Percentiles rank a stretch among this genome's conserved stretches.
These are phyloP conservation scores for Scomber colias DNA, from an alignment of 2,113 vertebrate species.

Conservation along the genomic window DNA sequence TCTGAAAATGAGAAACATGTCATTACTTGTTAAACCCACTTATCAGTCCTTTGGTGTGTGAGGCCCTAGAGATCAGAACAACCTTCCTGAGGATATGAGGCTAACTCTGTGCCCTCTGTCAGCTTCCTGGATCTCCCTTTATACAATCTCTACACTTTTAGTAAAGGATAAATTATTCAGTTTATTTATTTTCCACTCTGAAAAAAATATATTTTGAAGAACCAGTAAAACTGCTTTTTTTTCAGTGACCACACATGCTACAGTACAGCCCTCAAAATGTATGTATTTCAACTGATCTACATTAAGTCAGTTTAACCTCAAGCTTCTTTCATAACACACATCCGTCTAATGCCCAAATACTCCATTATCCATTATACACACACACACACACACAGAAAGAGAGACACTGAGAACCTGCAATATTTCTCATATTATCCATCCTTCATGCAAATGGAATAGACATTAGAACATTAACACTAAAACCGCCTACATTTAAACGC, in stretches of 20 bases:
- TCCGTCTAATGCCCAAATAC: not conserved
- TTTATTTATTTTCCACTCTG: slow-evolving; percentile 5
- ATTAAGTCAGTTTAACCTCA: slow-evolving; percentile 13
- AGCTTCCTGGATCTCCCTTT: slow-evolving; percentile 9
- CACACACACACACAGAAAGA: not conserved
- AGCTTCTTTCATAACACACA: slow-evolving; percentile 9
- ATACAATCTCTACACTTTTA: not conserved
- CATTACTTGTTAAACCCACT: slow-evolving; percentile 69
- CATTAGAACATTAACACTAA: slow-evolving; percentile 3
- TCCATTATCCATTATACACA: not conserved
- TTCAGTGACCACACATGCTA: not conserved
- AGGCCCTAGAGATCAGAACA: slow-evolving; percentile 51
- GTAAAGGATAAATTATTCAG: not conserved
- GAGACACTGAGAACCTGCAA: not conserved
- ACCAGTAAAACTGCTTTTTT: not conserved
- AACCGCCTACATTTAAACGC: no score
- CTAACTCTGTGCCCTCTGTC: slow-evolving; percentile 41
- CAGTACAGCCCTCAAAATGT: not conserved
- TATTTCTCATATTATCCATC: not conserved
- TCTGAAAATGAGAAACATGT: slow-evolving; percentile 71
- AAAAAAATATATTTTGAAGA: not conserved
- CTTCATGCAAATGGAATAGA: not conserved
- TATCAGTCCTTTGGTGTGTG: slow-evolving; percentile 48
- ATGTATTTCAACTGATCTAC: slow-evolving; percentile 17
- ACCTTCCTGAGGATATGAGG: slow-evolving; percentile 50